Conservation (phyloP, 2,888 invertebrate genomes). For the Nezara viridula region DNA sequence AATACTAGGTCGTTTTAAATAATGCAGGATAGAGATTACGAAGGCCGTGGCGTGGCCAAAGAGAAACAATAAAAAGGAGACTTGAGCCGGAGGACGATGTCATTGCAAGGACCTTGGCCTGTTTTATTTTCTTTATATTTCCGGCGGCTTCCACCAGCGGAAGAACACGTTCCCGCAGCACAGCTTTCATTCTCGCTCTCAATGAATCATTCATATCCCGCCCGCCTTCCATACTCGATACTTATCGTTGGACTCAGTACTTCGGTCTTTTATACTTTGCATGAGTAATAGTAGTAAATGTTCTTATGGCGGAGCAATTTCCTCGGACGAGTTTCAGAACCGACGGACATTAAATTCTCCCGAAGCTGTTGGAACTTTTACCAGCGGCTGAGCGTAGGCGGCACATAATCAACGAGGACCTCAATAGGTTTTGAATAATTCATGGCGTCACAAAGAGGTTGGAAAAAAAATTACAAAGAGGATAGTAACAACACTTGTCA, state of each 20-base stretch:
- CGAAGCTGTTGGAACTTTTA: background rate
- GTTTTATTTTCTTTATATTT: constrained; percentile 41
- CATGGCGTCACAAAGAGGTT: constrained; percentile 2
- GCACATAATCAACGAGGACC: background rate
- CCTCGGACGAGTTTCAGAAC: background rate
- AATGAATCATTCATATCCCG: constrained; percentile 33
- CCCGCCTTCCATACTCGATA: background rate
- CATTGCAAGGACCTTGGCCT: constrained; percentile 42
- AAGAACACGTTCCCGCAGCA: constrained; percentile 16
- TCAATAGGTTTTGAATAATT: constrained; percentile 8
- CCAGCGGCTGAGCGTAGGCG: background rate
- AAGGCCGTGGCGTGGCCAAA: background rate
- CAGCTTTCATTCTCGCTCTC: background rate
- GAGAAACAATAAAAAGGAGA: constrained; percentile 31
- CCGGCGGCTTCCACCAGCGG: constrained; percentile 28
- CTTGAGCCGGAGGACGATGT: background rate
- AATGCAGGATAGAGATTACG: background rate
- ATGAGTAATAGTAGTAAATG: background rate
- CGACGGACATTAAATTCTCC: background rate
- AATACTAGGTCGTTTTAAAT: background rate
- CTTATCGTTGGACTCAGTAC: background rate
- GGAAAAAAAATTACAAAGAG: constrained; percentile 2
- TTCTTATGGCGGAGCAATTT: background rate
- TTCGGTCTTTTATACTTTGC: background rate
- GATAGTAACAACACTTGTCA: constrained; percentile 12